phyloP scores from a whole-genome alignment of 1,140 invertebrate genomes.

The Asbolus verrucosus region DNA sequence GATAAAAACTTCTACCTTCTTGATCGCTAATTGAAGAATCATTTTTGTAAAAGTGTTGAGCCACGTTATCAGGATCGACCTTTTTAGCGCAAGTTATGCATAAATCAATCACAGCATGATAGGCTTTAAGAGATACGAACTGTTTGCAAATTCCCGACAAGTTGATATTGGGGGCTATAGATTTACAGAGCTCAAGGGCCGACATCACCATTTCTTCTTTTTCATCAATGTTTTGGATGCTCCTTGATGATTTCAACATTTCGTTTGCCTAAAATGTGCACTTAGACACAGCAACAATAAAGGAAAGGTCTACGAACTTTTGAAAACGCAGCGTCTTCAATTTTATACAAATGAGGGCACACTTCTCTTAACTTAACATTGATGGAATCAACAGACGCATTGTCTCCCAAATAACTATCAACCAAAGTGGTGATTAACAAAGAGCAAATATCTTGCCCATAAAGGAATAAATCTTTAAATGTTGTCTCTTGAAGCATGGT shows the following conservation, averaged over 20 bases:
- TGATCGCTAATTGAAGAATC: slow-evolving; percentile 74
- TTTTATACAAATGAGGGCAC: slow-evolving; percentile 93
- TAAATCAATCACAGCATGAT: slow-evolving; percentile 90
- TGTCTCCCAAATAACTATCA: slow-evolving; percentile 92
- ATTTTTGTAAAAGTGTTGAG: slow-evolving; percentile 89
- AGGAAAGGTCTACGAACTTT: too few relatives aligned
- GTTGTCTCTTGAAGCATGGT: slow-evolving; percentile 70
- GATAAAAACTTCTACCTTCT: slow-evolving; percentile 78
- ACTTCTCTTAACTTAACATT: slow-evolving; percentile 89
- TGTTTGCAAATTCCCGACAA: slow-evolving; percentile 81
- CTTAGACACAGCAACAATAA: too few relatives aligned
- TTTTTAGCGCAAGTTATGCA: slow-evolving; percentile 86
- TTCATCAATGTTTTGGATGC: slow-evolving; percentile 74
- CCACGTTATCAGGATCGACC: slow-evolving; percentile 89
- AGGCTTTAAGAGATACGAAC: slow-evolving; percentile 82
- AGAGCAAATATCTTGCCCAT: slow-evolving; percentile 84
- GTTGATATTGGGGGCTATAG: slow-evolving; percentile 84
- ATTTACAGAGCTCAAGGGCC: slow-evolving; percentile 88
- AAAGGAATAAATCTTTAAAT: slow-evolving; percentile 83
- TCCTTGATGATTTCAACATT: slow-evolving; percentile 84
- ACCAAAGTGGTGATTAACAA: slow-evolving; percentile 81
- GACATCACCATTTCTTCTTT: slow-evolving; percentile 80
- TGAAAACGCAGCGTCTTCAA: slow-evolving; percentile 95
- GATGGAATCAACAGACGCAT: slow-evolving; percentile 93
- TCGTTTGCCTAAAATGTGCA: too few relatives aligned